Evolutionary conservation across 2,797 vertebrate species (phyloP), one percentile per base, ranked within the genome.

Genomic region (Hippocampus kuda): DNA sequence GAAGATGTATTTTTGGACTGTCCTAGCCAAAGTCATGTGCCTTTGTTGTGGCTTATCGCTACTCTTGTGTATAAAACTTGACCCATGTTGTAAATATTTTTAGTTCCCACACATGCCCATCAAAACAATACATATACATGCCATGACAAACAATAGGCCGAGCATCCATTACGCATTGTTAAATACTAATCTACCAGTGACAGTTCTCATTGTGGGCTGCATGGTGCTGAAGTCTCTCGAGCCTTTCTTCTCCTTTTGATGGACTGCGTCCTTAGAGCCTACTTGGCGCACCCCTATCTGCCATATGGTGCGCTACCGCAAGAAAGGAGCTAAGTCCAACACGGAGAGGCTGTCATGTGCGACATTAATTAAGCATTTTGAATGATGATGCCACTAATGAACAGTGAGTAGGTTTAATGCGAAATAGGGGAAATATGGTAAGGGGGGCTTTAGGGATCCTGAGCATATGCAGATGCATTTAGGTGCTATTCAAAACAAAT

Each of bases 251-350:
- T 84, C 59, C 72, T 70, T 77, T 87, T 87, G 83, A 88, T 83
- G 78, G 78, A 86, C 79, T 73, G 76, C 66, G 10, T 76, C 78
- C 78, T 76, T 76, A 72, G 77, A 77, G 68, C 73, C 68, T 57
- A 64, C 72, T 80, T 65, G 60, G 69, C n/a, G 20, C 72, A 75
- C 57, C 78, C 86, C 89, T 86, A 87, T 89, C 86, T 87, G 81
- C 91, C 91, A 92, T 92, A 92, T 92, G 91, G 80, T 82, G 83
- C 51, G 70, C 84, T 24, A 30, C 27, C 73, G 57, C 72, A 81
- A 75, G 61, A 82, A 78, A 74, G 68, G 63, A 72, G 70, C 30
- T 66, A 70, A 63, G 44, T 51, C 49, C 48, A 67, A 53, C 63
- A 48, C 44, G 42, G 24, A 48, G 44, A 65, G 16, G 15, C 18